phyloP scores from a whole-genome alignment of 2,797 vertebrate species.

The Potorous gilbertii region DNA sequence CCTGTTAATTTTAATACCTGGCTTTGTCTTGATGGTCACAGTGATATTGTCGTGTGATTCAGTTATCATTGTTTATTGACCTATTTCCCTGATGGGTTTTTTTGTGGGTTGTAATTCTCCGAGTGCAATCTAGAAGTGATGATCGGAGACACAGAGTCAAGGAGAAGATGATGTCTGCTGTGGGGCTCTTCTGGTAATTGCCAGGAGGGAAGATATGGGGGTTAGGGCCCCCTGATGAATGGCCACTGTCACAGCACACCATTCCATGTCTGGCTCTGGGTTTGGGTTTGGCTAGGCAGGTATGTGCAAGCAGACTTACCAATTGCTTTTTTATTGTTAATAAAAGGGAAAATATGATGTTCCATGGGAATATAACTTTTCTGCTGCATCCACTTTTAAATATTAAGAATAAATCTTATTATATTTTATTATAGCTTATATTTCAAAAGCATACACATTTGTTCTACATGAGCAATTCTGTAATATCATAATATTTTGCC shows the following conservation, averaged over 20 bases:
- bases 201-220: not conserved
- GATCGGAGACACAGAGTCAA: not conserved
- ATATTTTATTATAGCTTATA: not conserved
- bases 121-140: not conserved
- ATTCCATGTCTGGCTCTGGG: not conserved
- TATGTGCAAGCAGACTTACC: not conserved
- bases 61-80: not conserved
- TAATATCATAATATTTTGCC: not conserved
- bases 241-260: not conserved
- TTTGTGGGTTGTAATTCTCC: not conserved
- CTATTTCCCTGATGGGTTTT: constrained; percentile 7
- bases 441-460: not conserved
- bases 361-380: not conserved
- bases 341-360: not conserved
- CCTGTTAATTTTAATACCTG: not conserved
- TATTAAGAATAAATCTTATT: not conserved
- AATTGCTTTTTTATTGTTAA: not conserved
- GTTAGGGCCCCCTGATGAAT: not conserved
- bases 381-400: not conserved
- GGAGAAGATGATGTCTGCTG: not conserved
- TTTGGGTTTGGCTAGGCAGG: not conserved
- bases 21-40: not conserved
- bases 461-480: not conserved
- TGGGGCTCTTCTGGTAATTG: not conserved
- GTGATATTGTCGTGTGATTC: not conserved